Conservation (phyloP, 2,888 invertebrate genomes). For the Ochropleura plecta region DNA sequence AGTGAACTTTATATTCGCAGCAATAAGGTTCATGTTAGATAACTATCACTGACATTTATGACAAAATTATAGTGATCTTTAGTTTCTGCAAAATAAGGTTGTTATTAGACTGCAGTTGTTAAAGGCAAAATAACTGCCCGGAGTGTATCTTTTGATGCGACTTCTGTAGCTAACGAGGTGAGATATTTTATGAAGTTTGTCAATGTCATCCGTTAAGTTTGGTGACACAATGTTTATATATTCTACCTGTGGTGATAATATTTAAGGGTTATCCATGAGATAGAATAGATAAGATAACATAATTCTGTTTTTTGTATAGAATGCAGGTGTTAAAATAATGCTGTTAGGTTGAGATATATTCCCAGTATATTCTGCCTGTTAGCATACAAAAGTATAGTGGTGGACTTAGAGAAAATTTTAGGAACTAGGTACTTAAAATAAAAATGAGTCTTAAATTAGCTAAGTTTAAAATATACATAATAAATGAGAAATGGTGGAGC, state of each 20-base stretch:
- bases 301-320: too few species aligned
- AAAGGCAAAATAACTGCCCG: background rate
- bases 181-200: constrained; percentile 37
- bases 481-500: too few species aligned
- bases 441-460: too few species aligned
- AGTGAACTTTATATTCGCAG: background rate
- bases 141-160: constrained; percentile 38
- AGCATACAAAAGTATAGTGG: too few species aligned
- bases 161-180: constrained; percentile 41
- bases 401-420: too few species aligned
- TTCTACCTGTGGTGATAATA: constrained; percentile 11
- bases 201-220: constrained; percentile 29
- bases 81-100: background rate
- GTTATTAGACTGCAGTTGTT: background rate
- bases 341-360: too few species aligned
- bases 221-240: background rate
- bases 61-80: background rate
- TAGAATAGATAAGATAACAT: too few species aligned
- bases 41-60: background rate
- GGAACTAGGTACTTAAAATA: too few species aligned
- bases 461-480: too few species aligned
- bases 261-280: background rate
- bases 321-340: too few species aligned
- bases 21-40: background rate
- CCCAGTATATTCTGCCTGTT: too few species aligned